These are phyloP conservation scores for Tapera naevia DNA, from an alignment of 2,797 vertebrate species.

Conservation along the genomic window DNA sequence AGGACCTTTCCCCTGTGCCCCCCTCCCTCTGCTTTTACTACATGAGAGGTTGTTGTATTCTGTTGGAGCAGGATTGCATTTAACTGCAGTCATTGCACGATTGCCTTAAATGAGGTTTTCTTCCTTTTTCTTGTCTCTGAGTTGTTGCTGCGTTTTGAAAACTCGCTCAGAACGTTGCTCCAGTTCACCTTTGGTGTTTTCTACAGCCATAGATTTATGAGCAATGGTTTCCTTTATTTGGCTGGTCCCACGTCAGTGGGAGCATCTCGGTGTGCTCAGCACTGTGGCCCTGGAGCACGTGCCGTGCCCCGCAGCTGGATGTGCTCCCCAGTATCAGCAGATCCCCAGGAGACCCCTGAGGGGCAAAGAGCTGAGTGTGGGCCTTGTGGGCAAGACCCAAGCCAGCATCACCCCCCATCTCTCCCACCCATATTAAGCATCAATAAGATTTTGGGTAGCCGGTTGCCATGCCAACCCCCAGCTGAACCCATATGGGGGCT, in stretches of 20 bases:
- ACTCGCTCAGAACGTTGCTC: not conserved
- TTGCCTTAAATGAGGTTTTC: not conserved
- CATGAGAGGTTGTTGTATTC: rapidly evolving
- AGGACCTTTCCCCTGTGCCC: too few species aligned
- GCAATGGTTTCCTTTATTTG: not conserved
- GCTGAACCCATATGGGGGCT: not conserved
- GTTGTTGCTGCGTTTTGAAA: not conserved
- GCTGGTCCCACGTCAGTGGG: rapidly evolving
- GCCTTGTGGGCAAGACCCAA: rapidly evolving
- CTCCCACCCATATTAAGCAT: not conserved
- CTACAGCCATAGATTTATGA: not conserved
- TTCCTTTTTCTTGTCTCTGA: not conserved
- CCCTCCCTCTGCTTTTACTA: not conserved
- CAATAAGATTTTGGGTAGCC: not conserved
- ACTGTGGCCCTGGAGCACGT: rapidly evolving
- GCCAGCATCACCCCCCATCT: not conserved
- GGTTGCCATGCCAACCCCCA: not conserved
- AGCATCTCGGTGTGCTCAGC: rapidly evolving
- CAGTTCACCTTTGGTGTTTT: not conserved
- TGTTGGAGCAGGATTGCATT: rapidly evolving
- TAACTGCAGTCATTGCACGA: not conserved
- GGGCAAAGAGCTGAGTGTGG: not conserved
- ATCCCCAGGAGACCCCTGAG: not conserved
- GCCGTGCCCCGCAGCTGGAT: rapidly evolving
- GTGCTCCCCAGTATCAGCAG: not conserved